Conservation (phyloP, 1,140 invertebrate genomes). For the Micrasema longulum region DNA sequence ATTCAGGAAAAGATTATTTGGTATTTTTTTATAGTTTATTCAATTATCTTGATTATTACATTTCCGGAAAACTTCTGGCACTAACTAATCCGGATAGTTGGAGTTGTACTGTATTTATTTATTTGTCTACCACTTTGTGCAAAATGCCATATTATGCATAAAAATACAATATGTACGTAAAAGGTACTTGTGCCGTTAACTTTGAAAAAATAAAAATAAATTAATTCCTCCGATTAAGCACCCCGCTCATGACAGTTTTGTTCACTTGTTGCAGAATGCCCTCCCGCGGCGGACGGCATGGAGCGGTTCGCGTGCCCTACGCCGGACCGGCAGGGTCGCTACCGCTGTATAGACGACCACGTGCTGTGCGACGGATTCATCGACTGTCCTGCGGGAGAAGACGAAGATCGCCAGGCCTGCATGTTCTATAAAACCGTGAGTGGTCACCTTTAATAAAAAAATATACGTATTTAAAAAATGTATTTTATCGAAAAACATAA, state of each 20-base stretch:
- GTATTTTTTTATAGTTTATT: no score
- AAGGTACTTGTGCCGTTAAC: not conserved
- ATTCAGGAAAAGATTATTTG: no score
- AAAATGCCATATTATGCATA: not conserved
- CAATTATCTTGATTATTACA: no score
- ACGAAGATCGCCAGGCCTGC: slow-evolving; percentile 92
- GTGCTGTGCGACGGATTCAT: slow-evolving; percentile 94
- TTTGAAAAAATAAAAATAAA: not conserved
- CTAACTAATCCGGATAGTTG: not conserved
- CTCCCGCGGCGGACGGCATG: slow-evolving; percentile 91
- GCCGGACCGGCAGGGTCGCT: slow-evolving; percentile 88
- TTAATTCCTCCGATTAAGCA: not conserved
- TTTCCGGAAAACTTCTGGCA: no score
- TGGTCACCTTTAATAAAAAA: not conserved
- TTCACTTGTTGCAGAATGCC: slow-evolving; percentile 81
- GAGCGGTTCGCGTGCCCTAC: slow-evolving; percentile 94
- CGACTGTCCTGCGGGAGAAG: slow-evolving; percentile 92
- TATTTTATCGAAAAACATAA: no score
- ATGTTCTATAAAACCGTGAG: slow-evolving; percentile 97
- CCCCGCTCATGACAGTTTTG: not conserved
- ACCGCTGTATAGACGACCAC: slow-evolving; percentile 95
- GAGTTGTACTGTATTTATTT: not conserved
- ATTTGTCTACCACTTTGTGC: not conserved
- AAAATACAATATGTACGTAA: not conserved
- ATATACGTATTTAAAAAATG: not conserved